Conservation (phyloP, 1,140 invertebrate species). For the Dermatophagoides farinae region DNA sequence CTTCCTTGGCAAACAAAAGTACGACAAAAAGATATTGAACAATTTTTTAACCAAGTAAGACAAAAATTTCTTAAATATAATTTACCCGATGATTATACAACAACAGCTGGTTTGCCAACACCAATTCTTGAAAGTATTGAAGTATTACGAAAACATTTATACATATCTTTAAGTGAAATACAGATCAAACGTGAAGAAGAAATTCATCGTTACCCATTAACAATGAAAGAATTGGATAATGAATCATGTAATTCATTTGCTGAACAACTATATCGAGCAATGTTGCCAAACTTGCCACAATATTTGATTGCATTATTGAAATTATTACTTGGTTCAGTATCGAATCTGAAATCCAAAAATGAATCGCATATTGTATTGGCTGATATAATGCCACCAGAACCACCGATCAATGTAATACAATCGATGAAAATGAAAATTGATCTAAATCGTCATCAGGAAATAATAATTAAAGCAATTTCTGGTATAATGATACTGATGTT, state of each 20-base stretch:
- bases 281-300: constrained; percentile 77
- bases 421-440: constrained; percentile 91
- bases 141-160: constrained; percentile 50
- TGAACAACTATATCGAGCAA: constrained; percentile 72
- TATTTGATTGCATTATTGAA: constrained; percentile 93
- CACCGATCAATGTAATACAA: constrained; percentile 90
- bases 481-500: constrained; percentile 74
- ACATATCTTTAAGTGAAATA: constrained; percentile 31
- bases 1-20: constrained; percentile 92
- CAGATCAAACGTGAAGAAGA: constrained; percentile 34
- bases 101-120: constrained; percentile 71
- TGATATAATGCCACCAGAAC: constrained; percentile 58
- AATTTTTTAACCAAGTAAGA: constrained; percentile 70
- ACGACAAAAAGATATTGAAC: constrained; percentile 72
- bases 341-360: constrained; percentile 90
- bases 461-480: constrained; percentile 93
- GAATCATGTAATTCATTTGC: constrained; percentile 34
- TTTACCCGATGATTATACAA: constrained; percentile 45
- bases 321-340: constrained; percentile 85
- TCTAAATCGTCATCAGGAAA: constrained; percentile 94
- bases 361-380: constrained; percentile 41
- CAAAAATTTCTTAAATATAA: constrained; percentile 88
- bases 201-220: constrained; percentile 31
- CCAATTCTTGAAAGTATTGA: constrained; percentile 86
- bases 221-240: constrained; percentile 17